Evolutionary conservation across 2,888 invertebrate species (phyloP), one percentile per base, ranked within the genome.

Genomic region (Synanthedon myopaeformis): DNA sequence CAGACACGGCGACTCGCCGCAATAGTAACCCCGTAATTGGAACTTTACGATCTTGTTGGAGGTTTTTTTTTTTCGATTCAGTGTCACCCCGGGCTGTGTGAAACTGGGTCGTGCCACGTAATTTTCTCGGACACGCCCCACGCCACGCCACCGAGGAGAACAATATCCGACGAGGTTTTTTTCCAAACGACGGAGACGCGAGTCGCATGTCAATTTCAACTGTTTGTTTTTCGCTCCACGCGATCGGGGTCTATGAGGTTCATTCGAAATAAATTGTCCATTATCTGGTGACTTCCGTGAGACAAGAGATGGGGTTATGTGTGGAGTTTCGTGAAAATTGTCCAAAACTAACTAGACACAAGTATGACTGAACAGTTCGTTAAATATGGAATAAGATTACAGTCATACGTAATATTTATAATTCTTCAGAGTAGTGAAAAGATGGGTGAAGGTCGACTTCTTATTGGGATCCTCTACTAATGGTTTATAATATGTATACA

Each of bases 81-180:
- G 68, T 74, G 70, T 66, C 69, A 73, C 72, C 67, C 65, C 66
- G 62, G 72, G 69, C 73, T 67, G 60, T 60, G 66, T 60, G 69
- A 72, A 82, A 78, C 76, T 82, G 69, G 83, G 82, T 81, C 80
- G 79, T 64, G 71, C 61, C 74, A 72, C 74, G 79, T 79, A 79
- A 85, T 83, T 72, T 78, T 68, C 69, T 75, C 76, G 76, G 82
- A 77, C 80, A 71, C 74, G 67, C 72, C 73, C 69, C 72, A 61
- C 66, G 68, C 68, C 70, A 59, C 71, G 64, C 61, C 66, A 67
- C 68, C 70, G 59, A 70, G 64, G 70, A 70, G 76, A 79, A 82
- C 80, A 82, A 84, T 82, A 81, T 77, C 76, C 76, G 67, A 74
- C 74, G 77, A 75, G 70, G 76, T 80, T 72, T 35, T n/a, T 35